phyloP scores from a whole-genome alignment of 2,797 vertebrate genomes.

The Halcyon smyrnensis region DNA sequence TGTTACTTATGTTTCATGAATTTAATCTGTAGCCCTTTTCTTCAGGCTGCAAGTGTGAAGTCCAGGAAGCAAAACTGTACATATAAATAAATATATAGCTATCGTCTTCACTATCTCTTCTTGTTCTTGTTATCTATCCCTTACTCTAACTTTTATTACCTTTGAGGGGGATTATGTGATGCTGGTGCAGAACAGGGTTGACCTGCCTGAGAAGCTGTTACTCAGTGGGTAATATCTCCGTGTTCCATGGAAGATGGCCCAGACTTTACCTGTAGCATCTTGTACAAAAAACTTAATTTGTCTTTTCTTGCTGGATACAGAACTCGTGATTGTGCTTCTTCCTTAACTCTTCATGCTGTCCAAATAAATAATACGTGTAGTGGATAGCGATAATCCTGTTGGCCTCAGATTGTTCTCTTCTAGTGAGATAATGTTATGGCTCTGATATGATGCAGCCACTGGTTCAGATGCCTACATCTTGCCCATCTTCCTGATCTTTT shows the following conservation, averaged over 20 bases:
- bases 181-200: neutral
- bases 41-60: neutral
- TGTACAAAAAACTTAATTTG: accelerated
- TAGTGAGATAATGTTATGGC: neutral
- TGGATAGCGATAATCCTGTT: neutral
- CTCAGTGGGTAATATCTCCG: neutral
- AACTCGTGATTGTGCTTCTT: neutral
- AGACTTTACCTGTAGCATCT: neutral
- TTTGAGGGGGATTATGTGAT: neutral
- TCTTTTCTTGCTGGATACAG: neutral
- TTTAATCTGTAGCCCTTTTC: neutral
- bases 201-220: neutral
- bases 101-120: neutral
- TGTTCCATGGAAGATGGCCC: accelerated
- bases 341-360: neutral
- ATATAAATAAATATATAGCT: neutral
- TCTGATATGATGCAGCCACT: neutral
- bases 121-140: neutral
- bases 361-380: neutral
- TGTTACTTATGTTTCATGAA: neutral
- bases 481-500: neutral
- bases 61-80: neutral
- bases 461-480: neutral
- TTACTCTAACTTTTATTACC: neutral
- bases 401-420: neutral